Evolutionary conservation across 2,888 invertebrate species (phyloP).

Genomic region (Drosophila fungiperda): DNA sequence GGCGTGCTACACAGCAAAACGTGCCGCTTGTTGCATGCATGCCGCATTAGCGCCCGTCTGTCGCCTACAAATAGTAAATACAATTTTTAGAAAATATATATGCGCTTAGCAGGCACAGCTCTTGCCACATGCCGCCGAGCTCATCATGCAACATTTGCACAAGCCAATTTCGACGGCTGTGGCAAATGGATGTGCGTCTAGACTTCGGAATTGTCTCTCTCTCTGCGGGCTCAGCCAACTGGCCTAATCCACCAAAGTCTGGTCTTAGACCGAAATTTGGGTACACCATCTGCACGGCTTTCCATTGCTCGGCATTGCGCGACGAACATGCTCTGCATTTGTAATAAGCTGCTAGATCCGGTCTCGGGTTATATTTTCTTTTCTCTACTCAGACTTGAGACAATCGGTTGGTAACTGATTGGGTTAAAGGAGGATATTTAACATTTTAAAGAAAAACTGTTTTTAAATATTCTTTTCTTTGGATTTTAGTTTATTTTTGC

Average conservation of each 20-base stretch:
- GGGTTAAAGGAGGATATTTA: slow-evolving; percentile 12
- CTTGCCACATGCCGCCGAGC: slow-evolving; percentile 1
- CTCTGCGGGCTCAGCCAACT: slow-evolving; percentile 18
- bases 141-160: slow-evolving; percentile 51
- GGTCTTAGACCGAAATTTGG: slow-evolving; percentile 58
- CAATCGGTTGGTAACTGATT: slow-evolving; percentile 13
- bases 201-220: slow-evolving; percentile 36
- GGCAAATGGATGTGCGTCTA: slow-evolving; percentile 66
- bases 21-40: slow-evolving; percentile 57
- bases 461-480: not conserved
- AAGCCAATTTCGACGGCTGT: slow-evolving; percentile 31
- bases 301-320: slow-evolving; percentile 37
- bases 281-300: slow-evolving; percentile 46
- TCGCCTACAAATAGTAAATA: slow-evolving; percentile 7
- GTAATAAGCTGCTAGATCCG: slow-evolving; percentile 54
- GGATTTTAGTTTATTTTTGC: not conserved
- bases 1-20: slow-evolving; percentile 30
- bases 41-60: slow-evolving; percentile 44
- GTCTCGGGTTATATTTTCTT: not conserved
- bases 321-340: slow-evolving; percentile 69
- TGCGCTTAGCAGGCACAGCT: slow-evolving; percentile 25
- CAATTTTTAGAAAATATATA: slow-evolving; percentile 20
- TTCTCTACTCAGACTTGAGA: not conserved
- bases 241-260: slow-evolving; percentile 21
- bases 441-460: not conserved